Evolutionary conservation across 2,888 invertebrate species (phyloP).

Genomic region (Drosophila ochracea): DNA sequence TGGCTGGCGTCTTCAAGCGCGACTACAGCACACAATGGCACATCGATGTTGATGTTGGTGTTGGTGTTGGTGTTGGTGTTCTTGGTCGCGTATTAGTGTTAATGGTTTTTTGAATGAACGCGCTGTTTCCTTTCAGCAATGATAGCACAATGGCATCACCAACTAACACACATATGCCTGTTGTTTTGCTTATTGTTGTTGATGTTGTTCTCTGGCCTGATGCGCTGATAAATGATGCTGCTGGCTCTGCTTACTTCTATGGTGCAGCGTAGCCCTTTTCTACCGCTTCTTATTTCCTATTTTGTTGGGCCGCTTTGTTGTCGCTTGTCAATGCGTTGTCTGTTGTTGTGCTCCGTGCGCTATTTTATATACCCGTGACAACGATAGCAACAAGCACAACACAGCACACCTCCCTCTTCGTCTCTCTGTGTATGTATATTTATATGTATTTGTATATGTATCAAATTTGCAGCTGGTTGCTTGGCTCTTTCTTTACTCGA

Average conservation of each 20-base stretch:
- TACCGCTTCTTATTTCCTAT: constrained; percentile 5
- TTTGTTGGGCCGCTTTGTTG: constrained; percentile 49
- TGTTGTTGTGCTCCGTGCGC: constrained; percentile 25
- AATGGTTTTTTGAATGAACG: constrained; percentile 79
- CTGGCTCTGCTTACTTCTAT: constrained; percentile 45
- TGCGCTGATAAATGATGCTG: constrained; percentile 78
- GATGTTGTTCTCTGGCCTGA: constrained; percentile 43
- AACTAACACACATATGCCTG: constrained; percentile 59
- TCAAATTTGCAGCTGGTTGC: constrained; percentile 71
- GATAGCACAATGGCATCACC: constrained; percentile 51
- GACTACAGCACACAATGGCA: constrained; percentile 45
- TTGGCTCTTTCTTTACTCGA: constrained; percentile 44
- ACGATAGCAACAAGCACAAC: constrained; percentile 28
- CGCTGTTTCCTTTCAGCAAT: constrained; percentile 74
- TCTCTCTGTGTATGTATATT: constrained; percentile 5
- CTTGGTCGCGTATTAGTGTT: constrained; percentile 71
- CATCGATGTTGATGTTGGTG: constrained; percentile 44
- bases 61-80: constrained; percentile 14
- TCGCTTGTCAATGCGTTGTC: constrained; percentile 65
- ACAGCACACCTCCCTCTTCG: neutral
- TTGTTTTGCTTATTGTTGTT: constrained; percentile 17
- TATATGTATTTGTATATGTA: constrained; percentile 30
- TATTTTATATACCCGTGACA: constrained; percentile 21
- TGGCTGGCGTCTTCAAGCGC: constrained; percentile 33
- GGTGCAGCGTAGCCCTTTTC: constrained; percentile 47